phyloP scores from a whole-genome alignment of 1,140 invertebrate species.

The Belonocnema kinseyi region DNA sequence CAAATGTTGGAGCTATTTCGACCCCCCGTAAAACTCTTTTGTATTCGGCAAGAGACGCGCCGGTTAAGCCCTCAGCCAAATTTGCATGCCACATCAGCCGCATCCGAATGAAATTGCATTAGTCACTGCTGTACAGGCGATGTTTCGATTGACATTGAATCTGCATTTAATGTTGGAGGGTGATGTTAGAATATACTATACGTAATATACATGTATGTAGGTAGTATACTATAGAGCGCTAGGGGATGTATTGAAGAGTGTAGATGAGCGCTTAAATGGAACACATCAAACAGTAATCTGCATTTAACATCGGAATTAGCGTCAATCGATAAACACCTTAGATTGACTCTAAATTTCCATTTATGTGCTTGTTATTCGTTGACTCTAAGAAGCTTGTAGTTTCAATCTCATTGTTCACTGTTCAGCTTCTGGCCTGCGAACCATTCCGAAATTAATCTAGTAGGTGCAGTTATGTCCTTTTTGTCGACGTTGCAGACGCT shows the following conservation, averaged over 20 bases:
- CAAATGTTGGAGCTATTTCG: conserved; percentile 6
- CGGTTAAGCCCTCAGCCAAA: conserved; percentile 7
- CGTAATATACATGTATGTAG: neutral
- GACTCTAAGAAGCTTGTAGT: neutral
- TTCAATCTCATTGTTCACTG: neutral
- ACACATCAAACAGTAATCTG: conserved; percentile 43
- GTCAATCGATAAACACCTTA: conserved; percentile 49
- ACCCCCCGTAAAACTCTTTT: conserved; percentile 2
- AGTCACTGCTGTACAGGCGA: conserved; percentile 35
- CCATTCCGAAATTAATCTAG: conserved; percentile 20
- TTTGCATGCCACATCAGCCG: conserved; percentile 10
- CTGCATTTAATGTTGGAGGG: conserved; percentile 42
- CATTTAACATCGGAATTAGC: conserved; percentile 44
- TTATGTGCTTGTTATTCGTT: neutral
- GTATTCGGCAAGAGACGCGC: conserved; percentile 2
- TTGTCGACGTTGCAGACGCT: conserved; percentile 5
- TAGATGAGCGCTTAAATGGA: conserved; percentile 23
- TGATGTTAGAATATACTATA: neutral
- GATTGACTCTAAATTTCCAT: conserved; percentile 40
- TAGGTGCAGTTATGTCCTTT: conserved; percentile 5
- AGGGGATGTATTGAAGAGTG: neutral
- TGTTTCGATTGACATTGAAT: conserved; percentile 39
- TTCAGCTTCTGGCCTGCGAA: neutral
- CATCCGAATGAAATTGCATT: conserved; percentile 37
- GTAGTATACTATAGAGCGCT: neutral